Percentiles rank a stretch among this genome's conserved stretches.
These are phyloP conservation scores for Ochropleura leucogaster DNA, from an alignment of 2,888 invertebrate genomes.

Conservation along the genomic window DNA sequence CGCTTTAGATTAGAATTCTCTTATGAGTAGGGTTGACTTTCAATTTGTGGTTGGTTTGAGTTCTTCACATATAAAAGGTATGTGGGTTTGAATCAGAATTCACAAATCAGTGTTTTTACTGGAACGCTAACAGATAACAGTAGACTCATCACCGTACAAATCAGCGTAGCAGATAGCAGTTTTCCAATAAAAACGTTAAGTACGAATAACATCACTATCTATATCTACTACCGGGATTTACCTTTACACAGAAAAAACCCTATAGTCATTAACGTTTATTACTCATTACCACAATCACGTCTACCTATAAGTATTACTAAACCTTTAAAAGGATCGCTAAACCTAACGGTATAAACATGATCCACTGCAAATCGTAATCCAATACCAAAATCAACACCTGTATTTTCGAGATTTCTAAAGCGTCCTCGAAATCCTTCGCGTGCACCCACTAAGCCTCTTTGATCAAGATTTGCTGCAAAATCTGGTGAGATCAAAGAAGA, in stretches of 20 bases:
- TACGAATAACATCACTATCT: neutral
- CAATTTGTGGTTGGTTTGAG: slow-evolving; percentile 13
- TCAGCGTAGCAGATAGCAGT: neutral
- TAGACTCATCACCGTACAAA: neutral
- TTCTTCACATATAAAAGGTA: neutral
- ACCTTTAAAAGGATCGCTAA: neutral
- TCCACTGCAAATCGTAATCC: neutral
- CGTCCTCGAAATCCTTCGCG: slow-evolving; percentile 39
- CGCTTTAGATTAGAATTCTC: slow-evolving; percentile 29
- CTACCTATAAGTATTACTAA: neutral
- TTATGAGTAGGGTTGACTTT: slow-evolving; percentile 45
- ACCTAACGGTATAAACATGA: slow-evolving; percentile 3
- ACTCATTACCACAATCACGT: slow-evolving; percentile 1
- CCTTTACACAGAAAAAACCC: slow-evolving; percentile 4
- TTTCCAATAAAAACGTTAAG: slow-evolving; percentile 1
- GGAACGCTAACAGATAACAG: neutral
- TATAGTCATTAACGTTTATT: slow-evolving; percentile 6
- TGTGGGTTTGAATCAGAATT: neutral
- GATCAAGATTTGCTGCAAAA: slow-evolving; percentile 48
- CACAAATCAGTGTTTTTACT: neutral
- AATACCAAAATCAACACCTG: slow-evolving; percentile 25
- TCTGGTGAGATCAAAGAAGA: slow-evolving; percentile 55
- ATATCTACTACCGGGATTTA: neutral
- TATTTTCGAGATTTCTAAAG: slow-evolving; percentile 27
- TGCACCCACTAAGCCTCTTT: slow-evolving; percentile 47